Evolutionary conservation across 2,888 invertebrate genomes (phyloP).

Genomic region (Aelia acuminata): DNA sequence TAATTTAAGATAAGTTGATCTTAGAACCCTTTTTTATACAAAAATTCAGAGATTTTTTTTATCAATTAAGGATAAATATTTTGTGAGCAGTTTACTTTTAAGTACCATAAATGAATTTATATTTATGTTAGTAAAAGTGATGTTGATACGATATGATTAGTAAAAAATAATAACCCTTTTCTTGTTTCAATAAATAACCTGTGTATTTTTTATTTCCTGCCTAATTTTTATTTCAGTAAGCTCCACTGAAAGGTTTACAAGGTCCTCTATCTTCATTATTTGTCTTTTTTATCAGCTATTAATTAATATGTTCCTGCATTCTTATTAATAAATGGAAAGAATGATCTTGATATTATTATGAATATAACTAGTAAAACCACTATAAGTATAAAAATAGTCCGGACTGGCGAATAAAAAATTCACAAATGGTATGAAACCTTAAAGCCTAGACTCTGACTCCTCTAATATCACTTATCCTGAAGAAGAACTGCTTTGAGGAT

Average conservation of each 20-base stretch:
- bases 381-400: too few relatives aligned
- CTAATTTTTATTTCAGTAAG: background rate
- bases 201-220: background rate
- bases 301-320: too few relatives aligned
- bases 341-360: too few relatives aligned
- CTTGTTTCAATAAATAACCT: background rate
- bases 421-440: too few relatives aligned
- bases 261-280: background rate
- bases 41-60: background rate
- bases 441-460: too few relatives aligned
- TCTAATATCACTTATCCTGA: too few relatives aligned
- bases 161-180: background rate
- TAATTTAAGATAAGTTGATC: background rate
- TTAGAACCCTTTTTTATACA: background rate
- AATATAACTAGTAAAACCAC: too few relatives aligned
- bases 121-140: conserved; percentile 11
- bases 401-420: too few relatives aligned
- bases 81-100: background rate
- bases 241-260: background rate
- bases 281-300: too few relatives aligned
- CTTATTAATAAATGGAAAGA: too few relatives aligned
- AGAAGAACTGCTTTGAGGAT: too few relatives aligned
- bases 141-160: conserved; percentile 20
- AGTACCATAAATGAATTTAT: background rate
- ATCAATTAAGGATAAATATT: background rate